These are phyloP conservation scores for Aphidius gifuensis DNA, from an alignment of 1,140 invertebrate genomes.

Conservation along the genomic window DNA sequence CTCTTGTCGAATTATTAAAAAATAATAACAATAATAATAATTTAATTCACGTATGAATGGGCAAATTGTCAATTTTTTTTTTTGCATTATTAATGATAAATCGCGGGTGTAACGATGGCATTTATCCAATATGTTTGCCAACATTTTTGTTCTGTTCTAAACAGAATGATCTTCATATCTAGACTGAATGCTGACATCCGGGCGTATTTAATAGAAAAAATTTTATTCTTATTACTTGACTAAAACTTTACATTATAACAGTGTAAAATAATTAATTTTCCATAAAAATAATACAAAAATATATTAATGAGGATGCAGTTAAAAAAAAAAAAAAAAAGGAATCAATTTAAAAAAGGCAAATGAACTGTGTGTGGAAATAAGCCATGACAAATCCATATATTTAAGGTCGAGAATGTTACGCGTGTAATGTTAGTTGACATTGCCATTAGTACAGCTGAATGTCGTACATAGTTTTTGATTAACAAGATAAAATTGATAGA, in stretches of 20 bases:
- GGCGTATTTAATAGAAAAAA: too few relatives aligned
- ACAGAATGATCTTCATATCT: not conserved
- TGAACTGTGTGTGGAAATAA: constrained; percentile 2
- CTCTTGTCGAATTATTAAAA: not conserved
- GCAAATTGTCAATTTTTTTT: constrained; percentile 25
- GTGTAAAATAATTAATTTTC: constrained; percentile 5
- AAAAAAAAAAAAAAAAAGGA: not conserved
- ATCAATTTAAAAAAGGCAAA: not conserved
- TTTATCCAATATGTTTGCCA: constrained; percentile 31
- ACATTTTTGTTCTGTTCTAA: constrained; percentile 27
- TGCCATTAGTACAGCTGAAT: constrained; percentile 34
- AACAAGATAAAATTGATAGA: constrained; percentile 35
- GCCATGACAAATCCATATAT: not conserved
- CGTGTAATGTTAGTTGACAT: constrained; percentile 26
- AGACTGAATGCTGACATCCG: not conserved
- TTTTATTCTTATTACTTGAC: too few relatives aligned
- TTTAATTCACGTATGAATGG: constrained; percentile 5
- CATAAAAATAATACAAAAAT: not conserved
- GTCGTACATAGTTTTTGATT: constrained; percentile 29
- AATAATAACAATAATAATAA: not conserved
- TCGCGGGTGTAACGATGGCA: constrained; percentile 36
- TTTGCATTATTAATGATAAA: not conserved
- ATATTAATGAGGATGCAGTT: too few relatives aligned
- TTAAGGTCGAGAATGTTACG: constrained; percentile 15
- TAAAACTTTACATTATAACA: too few relatives aligned